Base-by-base conservation (phyloP, 2,113 vertebrate genomes). In the Xyliphius kryptos region DNA sequence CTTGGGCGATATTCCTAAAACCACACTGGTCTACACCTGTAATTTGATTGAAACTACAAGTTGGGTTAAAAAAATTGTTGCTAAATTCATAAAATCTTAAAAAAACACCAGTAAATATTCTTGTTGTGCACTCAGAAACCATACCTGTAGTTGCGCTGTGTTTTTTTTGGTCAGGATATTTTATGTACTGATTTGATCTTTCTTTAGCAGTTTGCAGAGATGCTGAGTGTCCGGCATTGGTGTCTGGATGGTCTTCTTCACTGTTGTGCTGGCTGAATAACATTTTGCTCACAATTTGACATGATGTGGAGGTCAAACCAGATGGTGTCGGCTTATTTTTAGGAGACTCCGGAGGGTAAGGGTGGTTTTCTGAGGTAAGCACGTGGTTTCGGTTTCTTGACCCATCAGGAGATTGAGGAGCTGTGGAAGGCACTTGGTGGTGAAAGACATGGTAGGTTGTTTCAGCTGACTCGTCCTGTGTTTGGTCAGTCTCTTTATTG, bases 351-450 rank as follows among this genome's bases (percentile, higher is more conserved):
- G 22, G 65, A 63, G 4, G 61, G 59, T 7, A 46, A 15, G 3
- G 51, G 63, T 6, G 64, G 56, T 38, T 68, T 63, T 61, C 73
- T 63, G 38, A 52, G 16, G 5, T 56, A 38, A 66, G 57, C 1
- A 70, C 51, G 11, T 52, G n/a, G 1, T 54, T 51, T 6, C 67
- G 61, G 26, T 61, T 72, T 56, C 70, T 68, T 6, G 38, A 63
- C 14, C 67, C 67, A 16, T 50, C 65, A 11, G 69, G 53, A 1
- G 68, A 14, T 43, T 48, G 56, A 7, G 72, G 69, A 12, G 44
- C 16, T 3, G 74, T 62, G 11, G 69, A 56, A 46, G 67, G 44
- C 63, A 12, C 26, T 64, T 55, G 72, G 2, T 66, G 65, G 55
- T 68, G 66, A 17, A 49, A 26, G 7, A 64, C 7, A 5, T 40